Percentiles rank a stretch among this genome's conserved stretches.
Conservation (phyloP, 2,888 invertebrate species). For the Drosophila hamatofila region DNA sequence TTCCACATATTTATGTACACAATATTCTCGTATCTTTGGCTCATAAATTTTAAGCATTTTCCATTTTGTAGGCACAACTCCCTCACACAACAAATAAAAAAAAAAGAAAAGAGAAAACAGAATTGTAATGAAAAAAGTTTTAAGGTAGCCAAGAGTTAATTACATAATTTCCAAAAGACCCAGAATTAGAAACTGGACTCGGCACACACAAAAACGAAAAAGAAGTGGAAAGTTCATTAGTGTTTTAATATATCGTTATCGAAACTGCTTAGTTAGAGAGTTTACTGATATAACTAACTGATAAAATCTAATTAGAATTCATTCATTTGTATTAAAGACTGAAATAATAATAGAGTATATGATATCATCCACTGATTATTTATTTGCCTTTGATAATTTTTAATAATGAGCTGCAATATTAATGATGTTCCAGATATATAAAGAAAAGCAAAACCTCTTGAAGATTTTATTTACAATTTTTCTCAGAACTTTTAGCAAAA, state of each 20-base stretch:
- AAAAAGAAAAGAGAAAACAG: slow-evolving; percentile 4
- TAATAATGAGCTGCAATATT: background rate
- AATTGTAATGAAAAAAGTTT: slow-evolving; percentile 57
- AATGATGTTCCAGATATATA: background rate
- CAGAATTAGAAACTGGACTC: slow-evolving; percentile 3
- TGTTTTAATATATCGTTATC: background rate
- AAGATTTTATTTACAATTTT: background rate
- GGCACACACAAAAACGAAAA: background rate
- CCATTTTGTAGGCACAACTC: slow-evolving; percentile 22
- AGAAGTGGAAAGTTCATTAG: slow-evolving; percentile 27
- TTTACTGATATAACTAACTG: background rate
- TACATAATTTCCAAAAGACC: slow-evolving; percentile 49
- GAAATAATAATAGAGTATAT: background rate
- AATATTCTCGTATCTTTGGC: slow-evolving; percentile 63
- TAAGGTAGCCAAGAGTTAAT: slow-evolving; percentile 61
- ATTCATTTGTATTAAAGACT: background rate
- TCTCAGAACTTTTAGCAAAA: background rate
- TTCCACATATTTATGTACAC: slow-evolving; percentile 22
- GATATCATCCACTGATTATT: background rate
- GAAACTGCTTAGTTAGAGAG: too few species aligned
- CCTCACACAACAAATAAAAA: background rate
- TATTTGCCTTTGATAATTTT: background rate
- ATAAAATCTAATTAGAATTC: background rate
- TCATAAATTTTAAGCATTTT: slow-evolving; percentile 72
- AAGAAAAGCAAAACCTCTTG: too few species aligned